Conservation (phyloP, 2,888 invertebrate species). For the Stictocephala bisonia region DNA sequence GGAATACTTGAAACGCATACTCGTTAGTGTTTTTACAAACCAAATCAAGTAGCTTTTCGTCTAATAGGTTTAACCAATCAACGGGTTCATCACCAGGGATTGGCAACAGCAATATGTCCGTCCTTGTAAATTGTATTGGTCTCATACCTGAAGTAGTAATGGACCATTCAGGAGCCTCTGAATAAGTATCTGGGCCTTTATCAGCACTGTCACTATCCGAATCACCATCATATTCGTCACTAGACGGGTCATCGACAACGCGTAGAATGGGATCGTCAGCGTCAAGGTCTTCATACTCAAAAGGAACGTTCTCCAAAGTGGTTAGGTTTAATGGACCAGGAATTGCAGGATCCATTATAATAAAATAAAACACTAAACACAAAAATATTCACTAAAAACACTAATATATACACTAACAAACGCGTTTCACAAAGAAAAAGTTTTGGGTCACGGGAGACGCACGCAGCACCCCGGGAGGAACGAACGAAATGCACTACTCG, state of each 20-base stretch:
- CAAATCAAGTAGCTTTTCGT: neutral
- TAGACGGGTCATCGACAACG: neutral
- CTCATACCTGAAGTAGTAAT: constrained; percentile 9
- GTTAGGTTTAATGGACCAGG: no score
- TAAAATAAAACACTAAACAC: no score
- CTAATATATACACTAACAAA: no score
- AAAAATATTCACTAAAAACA: no score
- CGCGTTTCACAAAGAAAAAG: no score
- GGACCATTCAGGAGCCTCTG: constrained; percentile 1
- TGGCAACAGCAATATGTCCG: neutral
- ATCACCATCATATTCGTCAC: neutral
- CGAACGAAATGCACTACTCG: no score
- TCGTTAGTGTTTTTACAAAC: neutral
- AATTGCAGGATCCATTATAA: no score
- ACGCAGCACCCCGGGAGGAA: no score
- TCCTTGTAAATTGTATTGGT: neutral
- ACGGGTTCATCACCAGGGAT: neutral
- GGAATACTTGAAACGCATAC: neutral
- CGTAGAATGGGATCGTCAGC: neutral
- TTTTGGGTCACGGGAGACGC: no score
- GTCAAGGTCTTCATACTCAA: neutral
- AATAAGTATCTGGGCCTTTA: neutral
- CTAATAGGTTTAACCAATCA: neutral
- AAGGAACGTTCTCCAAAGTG: no score
- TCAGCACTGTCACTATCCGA: neutral